A percentile compares a stretch with the other conserved stretches of the same genome.
phyloP scores from a whole-genome alignment of 2,888 invertebrate species.

The Luperina testacea region DNA sequence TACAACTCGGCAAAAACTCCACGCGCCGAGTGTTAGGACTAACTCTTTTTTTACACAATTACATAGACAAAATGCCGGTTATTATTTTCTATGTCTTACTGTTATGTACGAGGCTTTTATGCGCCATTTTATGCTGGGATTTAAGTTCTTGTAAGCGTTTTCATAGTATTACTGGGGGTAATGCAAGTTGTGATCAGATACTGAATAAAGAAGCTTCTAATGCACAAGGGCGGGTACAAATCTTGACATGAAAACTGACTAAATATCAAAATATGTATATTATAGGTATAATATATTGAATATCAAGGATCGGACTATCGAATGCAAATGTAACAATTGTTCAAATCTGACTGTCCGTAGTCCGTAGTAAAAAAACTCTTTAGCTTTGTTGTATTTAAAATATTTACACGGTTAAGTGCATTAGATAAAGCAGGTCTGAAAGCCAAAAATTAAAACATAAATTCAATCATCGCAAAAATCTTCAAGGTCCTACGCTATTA shows the following conservation, averaged over 20 bases:
- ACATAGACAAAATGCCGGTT: slow-evolving; percentile 63
- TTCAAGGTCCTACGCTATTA: slow-evolving; percentile 37
- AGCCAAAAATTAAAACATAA: background rate
- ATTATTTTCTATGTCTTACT: slow-evolving; percentile 58
- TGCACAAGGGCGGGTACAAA: too few relatives aligned
- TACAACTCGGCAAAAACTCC: slow-evolving; percentile 66
- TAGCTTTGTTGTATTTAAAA: too few relatives aligned
- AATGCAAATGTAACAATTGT: too few relatives aligned
- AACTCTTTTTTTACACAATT: slow-evolving; percentile 62
- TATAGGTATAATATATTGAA: too few relatives aligned
- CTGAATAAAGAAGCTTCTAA: background rate
- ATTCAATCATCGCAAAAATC: slow-evolving; percentile 15
- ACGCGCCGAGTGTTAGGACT: slow-evolving; percentile 49
- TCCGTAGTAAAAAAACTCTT: too few relatives aligned
- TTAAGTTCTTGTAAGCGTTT: background rate
- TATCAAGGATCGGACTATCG: too few relatives aligned
- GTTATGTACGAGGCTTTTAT: slow-evolving; percentile 1
- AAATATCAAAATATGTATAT: too few relatives aligned
- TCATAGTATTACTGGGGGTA: background rate
- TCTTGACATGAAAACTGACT: too few relatives aligned
- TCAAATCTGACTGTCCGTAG: too few relatives aligned
- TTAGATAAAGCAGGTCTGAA: background rate
- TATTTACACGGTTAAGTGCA: too few relatives aligned
- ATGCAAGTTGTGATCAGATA: background rate
- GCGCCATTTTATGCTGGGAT: background rate